phyloP scores from a whole-genome alignment of 1,140 invertebrate species.

The Diorhabda sublineata region DNA sequence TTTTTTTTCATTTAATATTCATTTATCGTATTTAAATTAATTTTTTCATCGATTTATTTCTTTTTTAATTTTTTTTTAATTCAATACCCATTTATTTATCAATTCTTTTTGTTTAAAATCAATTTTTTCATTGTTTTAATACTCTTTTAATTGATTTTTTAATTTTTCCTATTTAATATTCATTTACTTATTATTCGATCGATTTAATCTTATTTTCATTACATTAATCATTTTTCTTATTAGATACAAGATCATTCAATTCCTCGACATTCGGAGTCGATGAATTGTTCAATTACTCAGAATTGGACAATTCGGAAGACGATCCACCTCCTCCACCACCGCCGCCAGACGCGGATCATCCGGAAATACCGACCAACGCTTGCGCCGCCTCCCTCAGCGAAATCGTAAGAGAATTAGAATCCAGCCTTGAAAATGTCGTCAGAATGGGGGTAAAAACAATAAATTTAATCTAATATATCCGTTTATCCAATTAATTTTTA shows the following conservation, averaged over 20 bases:
- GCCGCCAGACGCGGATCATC: constrained; percentile 27
- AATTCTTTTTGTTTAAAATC: too few species aligned
- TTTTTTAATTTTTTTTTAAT: too few species aligned
- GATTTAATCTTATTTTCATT: neutral
- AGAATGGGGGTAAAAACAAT: constrained; percentile 29
- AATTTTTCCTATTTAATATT: neutral
- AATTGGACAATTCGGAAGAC: constrained; percentile 37
- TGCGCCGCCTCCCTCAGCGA: constrained; percentile 29
- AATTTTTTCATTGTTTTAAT: too few species aligned
- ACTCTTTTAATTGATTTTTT: too few species aligned
- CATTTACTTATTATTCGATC: neutral
- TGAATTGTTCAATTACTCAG: constrained; percentile 44
- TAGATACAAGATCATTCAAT: neutral
- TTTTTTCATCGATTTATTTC: too few species aligned
- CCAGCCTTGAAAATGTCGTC: constrained; percentile 40
- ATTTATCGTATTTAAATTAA: too few species aligned
- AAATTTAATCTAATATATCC: neutral
- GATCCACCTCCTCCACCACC: constrained; percentile 17
- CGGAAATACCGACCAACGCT: constrained; percentile 24
- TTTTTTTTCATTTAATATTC: too few species aligned
- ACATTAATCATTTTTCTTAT: neutral
- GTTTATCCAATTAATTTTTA: neutral
- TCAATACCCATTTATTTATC: too few species aligned
- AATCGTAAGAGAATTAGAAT: constrained; percentile 43
- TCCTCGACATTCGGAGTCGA: constrained; percentile 30